phyloP scores from a whole-genome alignment of 1,140 invertebrate genomes.

The Trachymyrmex septentrionalis region DNA sequence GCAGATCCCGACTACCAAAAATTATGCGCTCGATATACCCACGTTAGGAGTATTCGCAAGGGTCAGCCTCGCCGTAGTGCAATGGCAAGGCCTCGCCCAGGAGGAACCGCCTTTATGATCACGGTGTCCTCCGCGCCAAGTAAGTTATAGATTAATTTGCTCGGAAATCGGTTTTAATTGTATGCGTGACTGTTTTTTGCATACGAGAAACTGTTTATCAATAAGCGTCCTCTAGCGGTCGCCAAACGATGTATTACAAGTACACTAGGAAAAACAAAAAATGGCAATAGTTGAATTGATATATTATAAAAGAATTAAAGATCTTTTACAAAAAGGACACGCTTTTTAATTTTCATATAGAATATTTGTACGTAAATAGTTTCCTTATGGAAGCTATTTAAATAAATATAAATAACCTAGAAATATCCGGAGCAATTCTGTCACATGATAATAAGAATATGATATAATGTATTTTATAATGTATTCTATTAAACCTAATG shows the following conservation, averaged over 20 bases:
- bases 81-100: conserved; percentile 89
- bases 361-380: background rate
- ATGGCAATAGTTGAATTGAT: conserved; percentile 7
- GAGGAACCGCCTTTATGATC: conserved; percentile 90
- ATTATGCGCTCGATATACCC: conserved; percentile 89
- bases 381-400: background rate
- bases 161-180: conserved; percentile 64
- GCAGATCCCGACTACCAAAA: conserved; percentile 89
- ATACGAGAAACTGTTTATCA: conserved; percentile 69
- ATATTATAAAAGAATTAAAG: background rate
- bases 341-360: background rate
- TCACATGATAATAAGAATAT: background rate
- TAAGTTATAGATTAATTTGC: conserved; percentile 84
- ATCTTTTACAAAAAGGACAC: background rate
- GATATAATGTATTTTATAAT: background rate
- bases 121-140: conserved; percentile 89
- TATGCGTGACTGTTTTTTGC: background rate
- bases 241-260: conserved; percentile 24
- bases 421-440: background rate
- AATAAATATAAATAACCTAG: background rate
- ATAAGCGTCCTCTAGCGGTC: conserved; percentile 65
- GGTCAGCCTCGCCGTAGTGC: conserved; percentile 89
- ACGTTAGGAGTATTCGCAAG: conserved; percentile 89
- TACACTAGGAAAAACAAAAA: conserved; percentile 23
- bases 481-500: background rate